Conservation (phyloP, 2,113 vertebrate species). For the Ancistrus triradiatus region DNA sequence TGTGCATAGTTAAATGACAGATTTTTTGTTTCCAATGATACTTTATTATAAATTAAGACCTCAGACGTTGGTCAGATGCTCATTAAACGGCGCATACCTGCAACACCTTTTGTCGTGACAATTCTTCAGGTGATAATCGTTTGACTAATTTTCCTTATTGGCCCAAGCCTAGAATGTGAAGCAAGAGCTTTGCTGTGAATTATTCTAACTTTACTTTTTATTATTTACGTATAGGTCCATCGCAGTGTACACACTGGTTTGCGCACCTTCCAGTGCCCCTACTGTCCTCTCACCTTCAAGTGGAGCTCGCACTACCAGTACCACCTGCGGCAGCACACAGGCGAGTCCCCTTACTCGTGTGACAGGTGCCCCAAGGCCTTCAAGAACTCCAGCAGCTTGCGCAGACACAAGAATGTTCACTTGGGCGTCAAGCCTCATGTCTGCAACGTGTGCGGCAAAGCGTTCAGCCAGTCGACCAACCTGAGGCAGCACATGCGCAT, state of each 20-base stretch:
- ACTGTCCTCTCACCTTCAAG: constrained; percentile 87
- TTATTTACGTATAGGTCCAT: constrained; percentile 59
- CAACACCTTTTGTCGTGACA: no score
- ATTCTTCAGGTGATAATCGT: no score
- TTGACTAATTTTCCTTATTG: no score
- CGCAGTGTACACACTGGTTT: constrained; percentile 83
- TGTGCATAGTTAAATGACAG: no score
- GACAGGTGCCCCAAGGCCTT: constrained; percentile 86
- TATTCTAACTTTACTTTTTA: not conserved
- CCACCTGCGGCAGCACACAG: constrained; percentile 88
- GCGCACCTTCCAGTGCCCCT: constrained; percentile 81
- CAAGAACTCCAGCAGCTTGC: constrained; percentile 87
- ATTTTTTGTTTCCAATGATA: no score
- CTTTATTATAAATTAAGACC: no score
- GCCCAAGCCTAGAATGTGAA: no score
- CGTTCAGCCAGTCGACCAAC: constrained; percentile 89
- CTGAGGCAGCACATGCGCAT: constrained; percentile 85
- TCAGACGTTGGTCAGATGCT: no score
- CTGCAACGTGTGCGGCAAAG: constrained; percentile 79
- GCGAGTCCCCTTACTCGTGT: constrained; percentile 86
- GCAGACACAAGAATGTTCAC: constrained; percentile 86
- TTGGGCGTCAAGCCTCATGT: constrained; percentile 83
- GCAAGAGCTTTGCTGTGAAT: not conserved
- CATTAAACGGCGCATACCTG: no score
- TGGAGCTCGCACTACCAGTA: constrained; percentile 96